phyloP scores from a whole-genome alignment of 2,797 vertebrate genomes.

The Petrocephalus schoutedeni region DNA sequence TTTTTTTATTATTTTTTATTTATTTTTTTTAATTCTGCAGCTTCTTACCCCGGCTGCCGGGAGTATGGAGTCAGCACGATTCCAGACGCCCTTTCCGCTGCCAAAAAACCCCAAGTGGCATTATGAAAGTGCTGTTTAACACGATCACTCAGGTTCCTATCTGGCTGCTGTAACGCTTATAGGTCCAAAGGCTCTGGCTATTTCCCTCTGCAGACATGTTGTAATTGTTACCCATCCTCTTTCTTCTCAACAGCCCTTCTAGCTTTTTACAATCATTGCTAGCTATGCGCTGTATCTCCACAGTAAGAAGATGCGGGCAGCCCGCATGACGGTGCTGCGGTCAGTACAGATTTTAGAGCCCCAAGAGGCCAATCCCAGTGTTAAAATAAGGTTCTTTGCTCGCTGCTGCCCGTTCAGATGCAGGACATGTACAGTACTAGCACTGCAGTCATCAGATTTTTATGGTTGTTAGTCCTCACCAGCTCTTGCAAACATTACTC shows the following conservation, averaged over 20 bases:
- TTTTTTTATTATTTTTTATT: background rate
- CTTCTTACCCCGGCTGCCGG: background rate
- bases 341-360: background rate
- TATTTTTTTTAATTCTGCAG: background rate
- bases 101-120: background rate
- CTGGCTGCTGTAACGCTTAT: background rate
- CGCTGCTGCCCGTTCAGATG: background rate
- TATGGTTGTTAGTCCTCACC: background rate
- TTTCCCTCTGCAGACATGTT: background rate
- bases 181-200: background rate
- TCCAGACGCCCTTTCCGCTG: background rate
- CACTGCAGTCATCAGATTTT: background rate
- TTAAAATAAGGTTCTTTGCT: background rate
- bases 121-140: slow-evolving; percentile 2
- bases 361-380: background rate
- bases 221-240: background rate
- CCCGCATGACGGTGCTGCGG: background rate
- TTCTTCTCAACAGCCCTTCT: background rate
- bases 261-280: background rate
- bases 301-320: background rate
- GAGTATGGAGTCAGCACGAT: slow-evolving; percentile 1
- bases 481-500: background rate
- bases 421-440: background rate
- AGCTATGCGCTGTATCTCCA: background rate
- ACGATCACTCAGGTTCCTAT: background rate